phyloP scores from a whole-genome alignment of 2,888 invertebrate species.

The Noctua comes region DNA sequence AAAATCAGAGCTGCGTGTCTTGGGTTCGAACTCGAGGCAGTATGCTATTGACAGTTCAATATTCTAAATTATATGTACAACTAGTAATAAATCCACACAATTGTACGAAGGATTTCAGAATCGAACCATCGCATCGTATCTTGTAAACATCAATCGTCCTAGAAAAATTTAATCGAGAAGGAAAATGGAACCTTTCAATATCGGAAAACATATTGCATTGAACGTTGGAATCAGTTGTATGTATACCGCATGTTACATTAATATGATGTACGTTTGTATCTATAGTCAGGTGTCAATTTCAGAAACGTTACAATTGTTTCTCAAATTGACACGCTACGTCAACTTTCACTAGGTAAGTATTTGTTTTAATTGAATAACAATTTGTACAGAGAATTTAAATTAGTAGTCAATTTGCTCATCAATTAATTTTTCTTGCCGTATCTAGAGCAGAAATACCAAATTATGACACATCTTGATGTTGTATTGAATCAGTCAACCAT shows the following conservation, averaged over 20 bases:
- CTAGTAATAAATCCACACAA: not conserved
- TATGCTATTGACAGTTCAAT: not conserved
- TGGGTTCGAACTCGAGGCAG: not conserved
- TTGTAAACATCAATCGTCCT: slow-evolving; percentile 36
- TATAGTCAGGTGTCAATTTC: not conserved
- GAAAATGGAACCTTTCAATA: slow-evolving; percentile 38
- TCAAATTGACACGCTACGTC: not conserved
- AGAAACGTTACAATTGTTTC: not conserved
- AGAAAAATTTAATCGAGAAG: slow-evolving; percentile 38
- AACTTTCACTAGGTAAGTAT: not conserved
- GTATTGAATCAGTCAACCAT: not conserved
- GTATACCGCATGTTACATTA: not conserved
- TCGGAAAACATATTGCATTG: slow-evolving; percentile 48
- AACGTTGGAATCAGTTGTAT: slow-evolving; percentile 28
- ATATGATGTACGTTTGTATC: not conserved
- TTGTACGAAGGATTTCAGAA: not conserved
- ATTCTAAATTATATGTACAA: not conserved
- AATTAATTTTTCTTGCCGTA: not conserved
- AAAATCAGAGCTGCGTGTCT: not conserved
- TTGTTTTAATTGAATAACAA: not conserved
- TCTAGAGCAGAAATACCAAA: not conserved
- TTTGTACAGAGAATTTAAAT: not conserved
- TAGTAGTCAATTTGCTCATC: not conserved
- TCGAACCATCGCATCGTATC: not conserved
- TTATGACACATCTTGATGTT: not conserved